Percentiles rank a stretch among this genome's conserved stretches.
These are phyloP conservation scores for Alviniconcha marisindica DNA, from an alignment of 1,140 invertebrate genomes.

Conservation along the genomic window DNA sequence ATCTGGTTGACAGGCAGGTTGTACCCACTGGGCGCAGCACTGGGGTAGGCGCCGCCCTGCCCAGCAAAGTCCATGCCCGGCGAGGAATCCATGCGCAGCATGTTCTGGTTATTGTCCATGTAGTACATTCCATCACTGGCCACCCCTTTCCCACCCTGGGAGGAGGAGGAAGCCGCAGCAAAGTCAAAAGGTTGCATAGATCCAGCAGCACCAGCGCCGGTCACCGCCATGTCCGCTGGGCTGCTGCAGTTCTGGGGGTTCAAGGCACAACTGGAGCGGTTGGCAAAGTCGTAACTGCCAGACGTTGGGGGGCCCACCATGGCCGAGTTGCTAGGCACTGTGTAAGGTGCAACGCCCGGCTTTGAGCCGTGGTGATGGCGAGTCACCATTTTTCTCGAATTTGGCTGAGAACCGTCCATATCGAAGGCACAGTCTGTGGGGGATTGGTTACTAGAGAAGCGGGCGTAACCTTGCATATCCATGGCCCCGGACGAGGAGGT, in stretches of 20 bases:
- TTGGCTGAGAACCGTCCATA: slow-evolving; percentile 32
- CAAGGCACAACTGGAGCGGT: slow-evolving; percentile 48
- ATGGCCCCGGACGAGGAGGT: slow-evolving; percentile 9
- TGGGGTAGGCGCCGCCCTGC: slow-evolving; percentile 13
- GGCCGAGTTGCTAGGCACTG: slow-evolving; percentile 63
- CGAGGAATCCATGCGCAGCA: slow-evolving; percentile 59
- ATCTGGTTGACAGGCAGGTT: slow-evolving; percentile 36
- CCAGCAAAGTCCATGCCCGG: slow-evolving; percentile 25
- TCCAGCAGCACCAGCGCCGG: slow-evolving; percentile 9
- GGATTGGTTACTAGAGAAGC: slow-evolving; percentile 43
- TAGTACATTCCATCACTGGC: slow-evolving; percentile 51
- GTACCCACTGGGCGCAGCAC: background rate
- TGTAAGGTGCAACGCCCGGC: slow-evolving; percentile 70
- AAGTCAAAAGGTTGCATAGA: slow-evolving; percentile 59
- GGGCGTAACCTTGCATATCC: slow-evolving; percentile 44
- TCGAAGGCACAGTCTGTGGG: slow-evolving; percentile 44
- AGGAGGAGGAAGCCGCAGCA: background rate
- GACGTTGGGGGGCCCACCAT: slow-evolving; percentile 21
- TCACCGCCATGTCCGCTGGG: slow-evolving; percentile 42
- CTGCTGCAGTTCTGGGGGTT: slow-evolving; percentile 35
- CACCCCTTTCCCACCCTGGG: slow-evolving; percentile 37
- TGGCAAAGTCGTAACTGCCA: slow-evolving; percentile 44
- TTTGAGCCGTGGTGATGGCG: slow-evolving; percentile 64
- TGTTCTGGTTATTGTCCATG: slow-evolving; percentile 68
- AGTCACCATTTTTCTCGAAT: slow-evolving; percentile 47